Conservation (phyloP, 2,797 vertebrate species). For the Diglossa cyanea region DNA sequence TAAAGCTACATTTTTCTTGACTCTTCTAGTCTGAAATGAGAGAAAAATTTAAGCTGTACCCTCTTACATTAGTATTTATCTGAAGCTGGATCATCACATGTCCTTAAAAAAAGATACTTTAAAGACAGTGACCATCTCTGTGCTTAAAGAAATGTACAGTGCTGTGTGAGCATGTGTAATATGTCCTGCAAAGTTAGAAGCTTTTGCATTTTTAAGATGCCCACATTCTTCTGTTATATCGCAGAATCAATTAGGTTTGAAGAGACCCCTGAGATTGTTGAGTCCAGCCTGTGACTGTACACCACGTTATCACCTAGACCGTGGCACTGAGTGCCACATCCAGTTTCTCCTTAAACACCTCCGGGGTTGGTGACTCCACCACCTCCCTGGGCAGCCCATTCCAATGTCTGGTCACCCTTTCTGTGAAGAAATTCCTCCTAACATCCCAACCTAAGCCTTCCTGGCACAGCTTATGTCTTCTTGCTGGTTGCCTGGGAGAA, state of each 20-base stretch:
- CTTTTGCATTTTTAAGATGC: not conserved
- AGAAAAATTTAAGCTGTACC: not conserved
- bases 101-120: not conserved
- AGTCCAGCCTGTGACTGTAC: not conserved
- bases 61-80: not conserved
- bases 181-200: not conserved
- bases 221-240: not conserved
- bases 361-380: not conserved
- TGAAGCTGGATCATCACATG: not conserved
- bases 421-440: not conserved
- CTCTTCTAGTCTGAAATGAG: not conserved
- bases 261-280: not conserved
- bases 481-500: not conserved
- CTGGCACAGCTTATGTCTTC: not conserved
- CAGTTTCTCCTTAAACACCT: not conserved
- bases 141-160: not conserved
- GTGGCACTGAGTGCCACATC: not conserved
- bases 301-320: too few relatives aligned
- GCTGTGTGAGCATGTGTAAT: not conserved
- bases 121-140: not conserved
- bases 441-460: not conserved
- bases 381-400: not conserved
- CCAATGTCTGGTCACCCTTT: not conserved
- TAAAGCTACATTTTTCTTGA: not conserved
- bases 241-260: not conserved